A percentile compares a stretch with the other conserved stretches of the same genome.
phyloP scores from a whole-genome alignment of 2,113 vertebrate genomes.

The Stigmatopora argus region DNA sequence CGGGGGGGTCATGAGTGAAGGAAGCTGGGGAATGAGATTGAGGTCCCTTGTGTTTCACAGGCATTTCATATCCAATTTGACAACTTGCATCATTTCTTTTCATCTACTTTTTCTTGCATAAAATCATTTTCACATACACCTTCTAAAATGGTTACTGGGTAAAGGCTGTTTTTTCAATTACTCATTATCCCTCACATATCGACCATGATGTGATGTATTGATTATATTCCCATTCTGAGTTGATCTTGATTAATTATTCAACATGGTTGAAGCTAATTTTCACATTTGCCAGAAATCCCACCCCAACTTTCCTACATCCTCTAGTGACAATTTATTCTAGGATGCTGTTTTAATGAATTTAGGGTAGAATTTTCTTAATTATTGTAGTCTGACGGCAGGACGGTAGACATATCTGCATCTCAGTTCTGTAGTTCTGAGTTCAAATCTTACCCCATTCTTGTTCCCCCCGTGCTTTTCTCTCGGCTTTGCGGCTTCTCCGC shows the following conservation, averaged over 20 bases:
- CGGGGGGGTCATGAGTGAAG: conserved; percentile 7
- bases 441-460: neutral
- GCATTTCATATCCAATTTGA: conserved; percentile 65
- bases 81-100: conserved; percentile 68
- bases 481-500: too few species aligned
- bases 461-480: neutral
- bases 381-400: neutral
- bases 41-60: conserved; percentile 55
- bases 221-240: conserved; percentile 10
- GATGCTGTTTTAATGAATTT: neutral
- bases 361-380: neutral
- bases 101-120: conserved; percentile 52
- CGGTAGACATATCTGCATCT: neutral
- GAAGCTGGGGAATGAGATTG: conserved; percentile 20
- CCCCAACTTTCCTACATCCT: neutral
- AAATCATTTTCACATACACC: conserved; percentile 46
- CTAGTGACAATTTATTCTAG: neutral
- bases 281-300: neutral
- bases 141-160: conserved; percentile 3
- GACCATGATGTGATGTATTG: conserved; percentile 15
- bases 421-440: neutral
- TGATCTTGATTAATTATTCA: neutral
- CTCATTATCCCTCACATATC: conserved; percentile 28
- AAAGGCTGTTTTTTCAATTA: conserved; percentile 19
- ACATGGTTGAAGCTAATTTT: neutral